Evolutionary conservation across 2,113 vertebrate species (phyloP), one percentile per base, ranked within the genome.

Genomic region (Epinephelus fuscoguttatus): DNA sequence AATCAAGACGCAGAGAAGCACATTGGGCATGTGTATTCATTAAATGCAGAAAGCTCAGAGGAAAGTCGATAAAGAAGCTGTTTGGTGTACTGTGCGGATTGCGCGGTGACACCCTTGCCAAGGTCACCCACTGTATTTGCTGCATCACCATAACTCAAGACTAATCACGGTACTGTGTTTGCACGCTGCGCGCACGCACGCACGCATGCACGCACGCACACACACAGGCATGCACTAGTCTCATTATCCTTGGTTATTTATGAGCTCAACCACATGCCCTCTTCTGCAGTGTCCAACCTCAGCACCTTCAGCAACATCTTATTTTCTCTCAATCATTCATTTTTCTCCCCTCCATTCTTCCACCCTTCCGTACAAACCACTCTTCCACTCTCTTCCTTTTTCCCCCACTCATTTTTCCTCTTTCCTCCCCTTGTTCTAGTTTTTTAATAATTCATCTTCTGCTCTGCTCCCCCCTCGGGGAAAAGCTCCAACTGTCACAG

Each of bases 181-280:
- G 75, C 81, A 73, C 50, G 30, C 53, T 18, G 13, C 25, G 0
- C 66, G 40, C 67, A 45, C 45, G 61, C 52, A 67, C 61, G 45
- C 64, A 30, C n/a, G 10, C 79, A 13, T 0, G 2, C 85, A 82
- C 88, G 18, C 62, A 57, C 33, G 60, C 50, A 70, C 40, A 67
- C 61, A 53, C 66, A 42, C 13, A 15, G 74, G 10, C 57, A 13
- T 5, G 17, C 85, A 83, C 87, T 70, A 79, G 70, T 87, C 95
- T 96, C 95, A 96, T 96, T 96, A 96, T 73, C 93, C 92, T 94
- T 93, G 87, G 94, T 95, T 96, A 96, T 94, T 95, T 94, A 95
- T 82, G 89, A 96, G 90, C 90, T 81, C 73, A 70, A 76, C 67
- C 80, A 80, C 82, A 77, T 80, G 76, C 67, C 64, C 68, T 66